A percentile compares a stretch with the other conserved stretches of the same genome.
Conservation (phyloP, 2,888 invertebrate genomes). For the Amaurobius ferox region DNA sequence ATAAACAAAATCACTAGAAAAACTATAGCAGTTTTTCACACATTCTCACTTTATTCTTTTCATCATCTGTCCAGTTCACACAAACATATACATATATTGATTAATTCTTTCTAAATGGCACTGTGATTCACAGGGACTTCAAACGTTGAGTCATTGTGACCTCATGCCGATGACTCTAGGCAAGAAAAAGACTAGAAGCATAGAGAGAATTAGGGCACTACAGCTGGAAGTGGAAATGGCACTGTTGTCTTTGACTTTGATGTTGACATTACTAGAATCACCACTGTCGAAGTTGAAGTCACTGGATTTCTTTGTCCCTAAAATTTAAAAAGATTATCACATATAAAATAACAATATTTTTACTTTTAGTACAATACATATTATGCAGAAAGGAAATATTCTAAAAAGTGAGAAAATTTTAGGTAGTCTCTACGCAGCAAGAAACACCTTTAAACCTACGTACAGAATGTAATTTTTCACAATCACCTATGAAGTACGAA, state of each 20-base stretch:
- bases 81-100: slow-evolving; percentile 52
- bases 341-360: not conserved
- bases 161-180: slow-evolving; percentile 29
- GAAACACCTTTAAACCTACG: too few species aligned
- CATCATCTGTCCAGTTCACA: slow-evolving; percentile 26
- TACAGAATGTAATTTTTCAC: too few species aligned
- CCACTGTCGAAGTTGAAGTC: slow-evolving; percentile 66
- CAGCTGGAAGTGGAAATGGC: slow-evolving; percentile 13
- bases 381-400: too few species aligned
- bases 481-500: too few species aligned
- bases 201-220: slow-evolving; percentile 13
- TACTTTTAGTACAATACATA: too few species aligned
- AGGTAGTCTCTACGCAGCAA: too few species aligned
- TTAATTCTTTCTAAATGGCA: slow-evolving; percentile 58
- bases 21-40: slow-evolving; percentile 13
- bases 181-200: slow-evolving; percentile 43
- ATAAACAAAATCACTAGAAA: slow-evolving; percentile 22
- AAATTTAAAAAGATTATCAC: not conserved
- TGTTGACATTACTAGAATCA: slow-evolving; percentile 47
- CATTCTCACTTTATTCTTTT: slow-evolving; percentile 15
- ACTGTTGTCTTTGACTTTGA: slow-evolving; percentile 63
- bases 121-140: slow-evolving; percentile 37
- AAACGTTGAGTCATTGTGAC: slow-evolving; percentile 41
- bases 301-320: slow-evolving; percentile 46
- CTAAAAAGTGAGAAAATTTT: too few species aligned